Evolutionary conservation across 2,888 invertebrate species (phyloP).

Genomic region (Vesta saturnalis): DNA sequence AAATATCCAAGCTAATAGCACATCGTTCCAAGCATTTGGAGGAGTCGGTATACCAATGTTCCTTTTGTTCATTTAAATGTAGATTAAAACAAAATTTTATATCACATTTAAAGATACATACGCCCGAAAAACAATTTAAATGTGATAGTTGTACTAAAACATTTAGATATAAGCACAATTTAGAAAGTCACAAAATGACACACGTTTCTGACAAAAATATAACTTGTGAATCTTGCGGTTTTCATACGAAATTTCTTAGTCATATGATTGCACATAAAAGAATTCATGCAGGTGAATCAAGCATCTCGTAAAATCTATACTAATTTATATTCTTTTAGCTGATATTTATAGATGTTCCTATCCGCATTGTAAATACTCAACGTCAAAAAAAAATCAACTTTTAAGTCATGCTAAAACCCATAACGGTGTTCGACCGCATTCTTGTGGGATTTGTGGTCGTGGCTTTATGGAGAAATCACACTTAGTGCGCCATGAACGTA

Average conservation of each 20-base stretch:
- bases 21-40: conserved; percentile 69
- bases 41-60: conserved; percentile 63
- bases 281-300: conserved; percentile 66
- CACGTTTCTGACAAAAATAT: conserved; percentile 68
- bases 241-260: conserved; percentile 73
- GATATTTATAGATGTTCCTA: conserved; percentile 72
- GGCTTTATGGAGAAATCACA: conserved; percentile 76
- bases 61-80: conserved; percentile 68
- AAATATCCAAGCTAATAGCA: conserved; percentile 67
- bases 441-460: conserved; percentile 69
- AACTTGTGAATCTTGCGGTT: conserved; percentile 74
- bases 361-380: conserved; percentile 70
- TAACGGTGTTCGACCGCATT: conserved; percentile 62
- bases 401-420: conserved; percentile 73
- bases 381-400: conserved; percentile 72
- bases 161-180: conserved; percentile 68
- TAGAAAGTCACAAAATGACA: conserved; percentile 68
- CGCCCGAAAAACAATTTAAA: conserved; percentile 67
- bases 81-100: conserved; percentile 68
- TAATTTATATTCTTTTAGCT: conserved; percentile 53
- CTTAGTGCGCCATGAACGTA: conserved; percentile 72
- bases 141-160: conserved; percentile 69
- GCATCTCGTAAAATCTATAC: background rate
- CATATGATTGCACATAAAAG: conserved; percentile 73
- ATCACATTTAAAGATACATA: conserved; percentile 69